Conservation (phyloP, 2,113 vertebrate species). For the Ascaphus truei region DNA sequence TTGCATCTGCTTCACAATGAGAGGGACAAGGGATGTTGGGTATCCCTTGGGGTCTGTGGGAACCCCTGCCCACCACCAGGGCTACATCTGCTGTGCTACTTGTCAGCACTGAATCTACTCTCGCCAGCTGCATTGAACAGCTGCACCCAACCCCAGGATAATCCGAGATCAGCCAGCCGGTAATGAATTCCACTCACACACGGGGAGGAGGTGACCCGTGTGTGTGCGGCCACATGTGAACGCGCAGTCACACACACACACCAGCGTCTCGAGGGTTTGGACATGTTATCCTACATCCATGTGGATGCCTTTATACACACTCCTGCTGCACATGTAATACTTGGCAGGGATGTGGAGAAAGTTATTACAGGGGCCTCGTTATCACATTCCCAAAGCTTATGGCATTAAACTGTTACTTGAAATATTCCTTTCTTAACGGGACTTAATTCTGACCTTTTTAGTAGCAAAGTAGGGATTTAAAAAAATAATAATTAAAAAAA, state of each 20-base stretch:
- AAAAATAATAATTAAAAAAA: too few relatives aligned
- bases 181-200: conserved; percentile 19
- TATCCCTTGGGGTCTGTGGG: not conserved
- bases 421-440: too few relatives aligned
- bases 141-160: conserved; percentile 29
- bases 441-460: too few relatives aligned
- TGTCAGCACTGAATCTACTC: conserved; percentile 3
- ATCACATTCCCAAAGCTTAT: not conserved
- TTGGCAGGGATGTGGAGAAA: not conserved
- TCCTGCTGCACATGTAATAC: not conserved
- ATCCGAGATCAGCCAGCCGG: conserved; percentile 35
- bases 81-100: conserved; percentile 28
- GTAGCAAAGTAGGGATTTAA: too few relatives aligned
- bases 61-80: not conserved
- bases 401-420: not conserved
- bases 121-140: conserved; percentile 35
- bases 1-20: not conserved
- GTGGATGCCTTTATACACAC: not conserved
- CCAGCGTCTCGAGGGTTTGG: not conserved
- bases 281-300: not conserved
- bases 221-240: not conserved
- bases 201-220: not conserved
- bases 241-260: not conserved
- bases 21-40: not conserved
- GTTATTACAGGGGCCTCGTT: too few relatives aligned